Base-by-base conservation (phyloP, 1,140 invertebrate species). In the Popillia japonica region DNA sequence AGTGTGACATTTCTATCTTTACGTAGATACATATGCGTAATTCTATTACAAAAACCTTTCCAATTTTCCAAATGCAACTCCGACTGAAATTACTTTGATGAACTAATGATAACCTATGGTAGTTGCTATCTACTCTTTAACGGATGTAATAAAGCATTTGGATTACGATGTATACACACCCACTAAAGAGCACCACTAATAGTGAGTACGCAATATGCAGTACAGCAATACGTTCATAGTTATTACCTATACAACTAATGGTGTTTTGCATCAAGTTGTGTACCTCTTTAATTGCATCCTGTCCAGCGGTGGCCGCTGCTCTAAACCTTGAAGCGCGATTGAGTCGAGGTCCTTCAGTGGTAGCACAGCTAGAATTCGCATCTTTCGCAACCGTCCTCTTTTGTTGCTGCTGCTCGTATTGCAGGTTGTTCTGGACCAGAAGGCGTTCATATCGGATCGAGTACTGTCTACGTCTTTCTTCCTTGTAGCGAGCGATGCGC, bases 321-420 rank as follows among this genome's bases (percentile, higher is more conserved):
- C 92, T 88, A 75, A 94, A 86, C 80, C 92, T 90, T 76, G 92
- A 93, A n/a, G 93, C 89, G 84, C 92, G 89, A 40, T 92, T 94
- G 73, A 92, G 92, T 85, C 92, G 89, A 83, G 84, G 88, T 82
- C 83, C 85, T 80, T 87, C 87, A 11, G 84, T 80, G 80, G 86
- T 87, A 80, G 87, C 88, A 64, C 88, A 84, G 78, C 86, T 87
- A 14, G 40, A 48, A 34, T 76, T 77, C 41, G 64, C 41, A 44
- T 27, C 20, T 20, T 59, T 79, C 68, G 40, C 78, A 77, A n/a
- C 78, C 75, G 10, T 78, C 23, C 8, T 68, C 27, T 59, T 41
- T 75, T 55, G 61, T 10, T 14, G 77, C 42, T 42, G 73, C 10
- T 44, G 44, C 72, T 68, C 41, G 59, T 64, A 72, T n/a, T 76